These are phyloP conservation scores for Conus canariensis DNA, from an alignment of 2,888 invertebrate species.

Conservation along the genomic window DNA sequence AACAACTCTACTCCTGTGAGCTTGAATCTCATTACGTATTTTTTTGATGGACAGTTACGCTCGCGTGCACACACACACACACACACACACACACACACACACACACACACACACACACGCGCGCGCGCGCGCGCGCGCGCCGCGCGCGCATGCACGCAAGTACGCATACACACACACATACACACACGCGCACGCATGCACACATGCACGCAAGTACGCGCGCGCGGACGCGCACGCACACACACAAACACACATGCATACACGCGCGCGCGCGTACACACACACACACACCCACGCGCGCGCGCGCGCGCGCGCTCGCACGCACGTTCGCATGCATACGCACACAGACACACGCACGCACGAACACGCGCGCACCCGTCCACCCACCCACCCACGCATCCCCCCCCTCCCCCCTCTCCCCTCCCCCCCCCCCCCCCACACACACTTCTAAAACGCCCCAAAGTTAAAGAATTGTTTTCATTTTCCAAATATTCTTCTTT, in stretches of 20 bases:
- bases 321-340: not conserved
- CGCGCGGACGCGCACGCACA: not conserved
- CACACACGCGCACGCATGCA: not conserved
- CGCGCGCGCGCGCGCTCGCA: not conserved
- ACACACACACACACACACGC: no score
- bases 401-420: not conserved
- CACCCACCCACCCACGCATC: no score
- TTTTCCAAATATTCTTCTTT: no score
- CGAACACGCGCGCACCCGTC: no score
- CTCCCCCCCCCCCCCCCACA: not conserved
- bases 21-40: no score
- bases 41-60: no score
- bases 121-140: no score
- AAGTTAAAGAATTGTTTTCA: no score
- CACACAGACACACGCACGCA: not conserved
- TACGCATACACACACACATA: not conserved
- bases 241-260: not conserved
- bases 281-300: slow-evolving; percentile 10
- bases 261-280: not conserved
- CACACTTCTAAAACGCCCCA: not conserved
- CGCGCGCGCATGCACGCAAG: no score
- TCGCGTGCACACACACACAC: no score
- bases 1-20: no score
- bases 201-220: not conserved
- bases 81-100: no score